Conservation (phyloP, 2,888 invertebrate species). For the Thysanoteuthis rhombus region DNA sequence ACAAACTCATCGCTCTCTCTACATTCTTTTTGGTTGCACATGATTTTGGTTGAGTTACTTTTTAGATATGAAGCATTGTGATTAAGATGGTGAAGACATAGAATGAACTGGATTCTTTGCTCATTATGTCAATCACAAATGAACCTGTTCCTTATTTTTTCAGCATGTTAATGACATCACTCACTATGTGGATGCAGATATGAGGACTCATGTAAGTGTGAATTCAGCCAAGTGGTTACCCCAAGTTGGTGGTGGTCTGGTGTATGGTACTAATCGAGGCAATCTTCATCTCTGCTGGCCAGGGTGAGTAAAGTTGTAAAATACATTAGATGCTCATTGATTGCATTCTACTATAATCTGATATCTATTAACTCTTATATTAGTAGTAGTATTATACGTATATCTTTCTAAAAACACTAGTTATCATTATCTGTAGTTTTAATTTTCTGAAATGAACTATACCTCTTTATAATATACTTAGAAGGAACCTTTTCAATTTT, state of each 20-base stretch:
- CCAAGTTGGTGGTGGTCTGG: conserved; percentile 82
- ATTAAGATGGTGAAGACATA: not conserved
- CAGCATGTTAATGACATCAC: conserved; percentile 63
- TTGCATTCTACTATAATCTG: not conserved
- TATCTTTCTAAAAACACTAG: too few species aligned
- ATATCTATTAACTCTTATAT: not conserved
- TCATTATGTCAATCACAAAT: too few species aligned
- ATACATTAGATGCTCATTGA: not conserved
- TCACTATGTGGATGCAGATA: conserved; percentile 68
- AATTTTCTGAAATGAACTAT: too few species aligned
- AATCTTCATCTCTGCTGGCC: conserved; percentile 72
- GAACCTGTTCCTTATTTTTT: not conserved
- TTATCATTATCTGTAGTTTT: too few species aligned
- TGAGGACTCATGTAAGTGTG: conserved; percentile 74
- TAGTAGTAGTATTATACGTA: too few species aligned
- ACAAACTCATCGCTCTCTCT: too few species aligned
- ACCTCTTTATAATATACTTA: too few species aligned
- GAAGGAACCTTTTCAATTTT: too few species aligned
- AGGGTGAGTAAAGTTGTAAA: conserved; percentile 46
- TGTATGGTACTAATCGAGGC: conserved; percentile 87
- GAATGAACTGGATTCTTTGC: too few species aligned
- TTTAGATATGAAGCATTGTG: not conserved
- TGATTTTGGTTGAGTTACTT: too few species aligned
- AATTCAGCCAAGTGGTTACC: conserved; percentile 89
- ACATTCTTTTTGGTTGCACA: too few species aligned